Evolutionary conservation across 2,888 invertebrate genomes (phyloP).

Genomic region (Frankliniella fusca): DNA sequence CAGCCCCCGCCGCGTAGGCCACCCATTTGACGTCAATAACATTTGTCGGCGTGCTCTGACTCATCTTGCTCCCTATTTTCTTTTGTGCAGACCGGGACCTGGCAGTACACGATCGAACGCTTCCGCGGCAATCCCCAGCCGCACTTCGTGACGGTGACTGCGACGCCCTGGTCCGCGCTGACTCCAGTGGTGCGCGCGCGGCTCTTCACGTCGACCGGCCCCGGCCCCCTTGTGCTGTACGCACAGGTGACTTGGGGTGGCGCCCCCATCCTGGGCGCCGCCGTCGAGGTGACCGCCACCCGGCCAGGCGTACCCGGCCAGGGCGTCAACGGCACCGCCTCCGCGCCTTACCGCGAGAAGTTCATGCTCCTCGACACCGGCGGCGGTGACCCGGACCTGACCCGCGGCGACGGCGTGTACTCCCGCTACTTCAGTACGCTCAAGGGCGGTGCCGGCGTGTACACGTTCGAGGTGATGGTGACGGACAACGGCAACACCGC

Average conservation of each 20-base stretch:
- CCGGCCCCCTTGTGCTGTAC: slow-evolving; percentile 51
- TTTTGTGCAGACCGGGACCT: slow-evolving; percentile 51
- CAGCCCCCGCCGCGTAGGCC: too few species aligned
- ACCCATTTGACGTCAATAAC: not conserved
- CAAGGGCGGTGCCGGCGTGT: slow-evolving; percentile 49
- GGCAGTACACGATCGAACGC: slow-evolving; percentile 58
- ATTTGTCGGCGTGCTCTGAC: not conserved
- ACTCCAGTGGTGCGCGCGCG: slow-evolving; percentile 50
- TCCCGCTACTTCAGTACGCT: slow-evolving; percentile 57
- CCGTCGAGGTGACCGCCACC: slow-evolving; percentile 54
- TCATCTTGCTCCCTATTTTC: not conserved
- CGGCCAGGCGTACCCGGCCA: slow-evolving; percentile 36
- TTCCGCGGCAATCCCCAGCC: slow-evolving; percentile 57
- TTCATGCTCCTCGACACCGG: slow-evolving; percentile 57
- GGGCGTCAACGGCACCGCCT: slow-evolving; percentile 38
- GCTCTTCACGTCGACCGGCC: slow-evolving; percentile 49
- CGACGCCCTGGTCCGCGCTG: slow-evolving; percentile 50
- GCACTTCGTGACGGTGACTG: slow-evolving; percentile 58
- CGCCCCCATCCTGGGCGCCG: slow-evolving; percentile 55
- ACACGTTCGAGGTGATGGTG: slow-evolving; percentile 52
- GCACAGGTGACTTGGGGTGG: slow-evolving; percentile 52
- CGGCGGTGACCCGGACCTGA: slow-evolving; percentile 61
- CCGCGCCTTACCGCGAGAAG: slow-evolving; percentile 42
- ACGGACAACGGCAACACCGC: slow-evolving; percentile 56
- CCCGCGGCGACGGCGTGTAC: slow-evolving; percentile 61